Conservation (phyloP, 2,113 vertebrate species). For the Himantopus leucocephalus region DNA sequence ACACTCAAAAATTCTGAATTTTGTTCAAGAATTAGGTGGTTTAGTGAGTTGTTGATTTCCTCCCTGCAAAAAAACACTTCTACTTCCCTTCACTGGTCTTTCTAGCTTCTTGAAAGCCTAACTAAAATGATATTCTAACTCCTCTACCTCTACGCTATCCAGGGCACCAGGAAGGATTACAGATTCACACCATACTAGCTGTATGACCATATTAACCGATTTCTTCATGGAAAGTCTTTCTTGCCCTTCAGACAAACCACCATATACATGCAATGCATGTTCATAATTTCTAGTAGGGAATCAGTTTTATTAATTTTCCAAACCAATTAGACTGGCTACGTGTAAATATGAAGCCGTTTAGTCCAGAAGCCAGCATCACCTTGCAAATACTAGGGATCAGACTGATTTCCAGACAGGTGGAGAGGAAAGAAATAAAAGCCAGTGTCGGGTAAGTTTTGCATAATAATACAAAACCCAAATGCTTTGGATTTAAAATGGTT, state of each 20-base stretch:
- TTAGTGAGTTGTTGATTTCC: not conserved
- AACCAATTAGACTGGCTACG: not conserved
- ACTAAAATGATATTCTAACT: not conserved
- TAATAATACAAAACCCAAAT: not conserved
- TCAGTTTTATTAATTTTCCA: not conserved
- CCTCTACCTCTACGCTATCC: not conserved
- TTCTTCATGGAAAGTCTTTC: not conserved
- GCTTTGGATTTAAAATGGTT: not conserved
- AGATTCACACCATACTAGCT: not conserved
- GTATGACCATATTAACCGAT: not conserved
- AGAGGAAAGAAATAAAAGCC: not conserved
- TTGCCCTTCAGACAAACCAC: not conserved
- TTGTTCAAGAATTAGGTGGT: not conserved
- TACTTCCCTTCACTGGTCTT: not conserved
- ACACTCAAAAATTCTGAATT: not conserved
- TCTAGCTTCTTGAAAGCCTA: not conserved
- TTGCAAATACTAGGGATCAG: not conserved
- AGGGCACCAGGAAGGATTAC: not conserved
- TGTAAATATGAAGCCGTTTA: not conserved
- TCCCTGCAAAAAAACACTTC: not conserved
- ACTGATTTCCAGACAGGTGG: not conserved
- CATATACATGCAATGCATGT: rapidly evolving
- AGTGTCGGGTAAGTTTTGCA: not conserved
- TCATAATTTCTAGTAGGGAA: not conserved
- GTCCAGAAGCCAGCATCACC: not conserved